phyloP scores from a whole-genome alignment of 2,888 invertebrate genomes.

The Melitaea athalia region DNA sequence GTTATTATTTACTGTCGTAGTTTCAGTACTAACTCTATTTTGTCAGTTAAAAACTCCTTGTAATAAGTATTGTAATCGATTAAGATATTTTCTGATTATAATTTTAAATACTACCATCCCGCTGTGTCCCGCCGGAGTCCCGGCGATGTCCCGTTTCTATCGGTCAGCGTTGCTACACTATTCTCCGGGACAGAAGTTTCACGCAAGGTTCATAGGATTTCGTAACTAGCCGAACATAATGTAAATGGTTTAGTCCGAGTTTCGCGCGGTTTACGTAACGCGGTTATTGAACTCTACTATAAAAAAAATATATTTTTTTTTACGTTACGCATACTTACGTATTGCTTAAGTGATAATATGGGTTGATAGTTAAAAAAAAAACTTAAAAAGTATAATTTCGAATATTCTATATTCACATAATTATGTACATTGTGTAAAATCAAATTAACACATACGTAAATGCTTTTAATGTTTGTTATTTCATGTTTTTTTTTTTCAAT shows the following conservation, averaged over 20 bases:
- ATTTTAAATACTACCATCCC: background rate
- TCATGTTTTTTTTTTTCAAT: too few relatives aligned
- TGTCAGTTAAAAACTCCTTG: too few relatives aligned
- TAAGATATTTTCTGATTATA: too few relatives aligned
- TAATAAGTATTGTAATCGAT: too few relatives aligned
- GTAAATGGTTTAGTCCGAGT: constrained; percentile 8
- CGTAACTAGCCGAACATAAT: constrained; percentile 13
- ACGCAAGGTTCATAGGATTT: constrained; percentile 4
- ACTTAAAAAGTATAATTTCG: background rate
- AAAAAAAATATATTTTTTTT: constrained; percentile 10
- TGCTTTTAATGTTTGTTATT: too few relatives aligned
- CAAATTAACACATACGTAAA: too few relatives aligned
- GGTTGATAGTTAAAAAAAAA: background rate
- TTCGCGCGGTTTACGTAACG: constrained; percentile 8
- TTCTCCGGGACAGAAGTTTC: constrained; percentile 11
- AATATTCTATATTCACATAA: too few relatives aligned
- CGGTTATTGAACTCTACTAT: constrained; percentile 41
- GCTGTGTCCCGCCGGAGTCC: background rate
- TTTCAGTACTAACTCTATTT: too few relatives aligned
- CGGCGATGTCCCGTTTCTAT: background rate
- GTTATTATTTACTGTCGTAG: too few relatives aligned
- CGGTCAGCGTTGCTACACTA: background rate
- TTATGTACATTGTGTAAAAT: too few relatives aligned
- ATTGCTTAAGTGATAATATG: background rate
- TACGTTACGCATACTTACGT: background rate